Conservation (phyloP, 2,888 invertebrate genomes). For the Mongoloraphidia duomilia region DNA sequence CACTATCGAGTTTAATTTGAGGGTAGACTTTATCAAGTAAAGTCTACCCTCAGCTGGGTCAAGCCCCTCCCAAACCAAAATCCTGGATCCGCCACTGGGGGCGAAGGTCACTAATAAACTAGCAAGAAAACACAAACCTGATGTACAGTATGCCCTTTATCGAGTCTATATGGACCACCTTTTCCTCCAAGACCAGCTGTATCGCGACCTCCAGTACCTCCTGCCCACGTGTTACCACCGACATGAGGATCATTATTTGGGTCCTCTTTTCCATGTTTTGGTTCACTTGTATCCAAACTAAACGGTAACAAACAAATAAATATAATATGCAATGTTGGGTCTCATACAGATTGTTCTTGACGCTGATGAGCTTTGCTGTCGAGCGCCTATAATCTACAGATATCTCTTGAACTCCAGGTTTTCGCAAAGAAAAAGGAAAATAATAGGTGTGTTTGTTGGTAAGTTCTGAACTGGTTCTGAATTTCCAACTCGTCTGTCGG, state of each 20-base stretch:
- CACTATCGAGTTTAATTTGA: neutral
- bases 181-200: constrained; percentile 93
- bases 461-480: too few species aligned
- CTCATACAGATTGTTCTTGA: too few species aligned
- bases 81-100: too few species aligned
- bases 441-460: too few species aligned
- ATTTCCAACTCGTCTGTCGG: too few species aligned
- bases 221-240: constrained; percentile 95
- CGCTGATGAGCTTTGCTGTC: too few species aligned
- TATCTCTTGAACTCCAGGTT: too few species aligned
- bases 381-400: too few species aligned
- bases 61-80: too few species aligned
- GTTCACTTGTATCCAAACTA: constrained; percentile 51
- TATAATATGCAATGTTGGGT: too few species aligned
- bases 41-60: too few species aligned
- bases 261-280: constrained; percentile 89
- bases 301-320: constrained; percentile 21
- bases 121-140: constrained; percentile 42
- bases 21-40: neutral
- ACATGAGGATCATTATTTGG: constrained; percentile 84
- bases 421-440: too few species aligned
- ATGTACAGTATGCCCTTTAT: constrained; percentile 85
- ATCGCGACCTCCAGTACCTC: constrained; percentile 84
- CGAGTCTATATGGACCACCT: constrained; percentile 89
- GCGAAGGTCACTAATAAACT: neutral